phyloP scores from a whole-genome alignment of 2,113 vertebrate species.

The Hyperopisus bebe region DNA sequence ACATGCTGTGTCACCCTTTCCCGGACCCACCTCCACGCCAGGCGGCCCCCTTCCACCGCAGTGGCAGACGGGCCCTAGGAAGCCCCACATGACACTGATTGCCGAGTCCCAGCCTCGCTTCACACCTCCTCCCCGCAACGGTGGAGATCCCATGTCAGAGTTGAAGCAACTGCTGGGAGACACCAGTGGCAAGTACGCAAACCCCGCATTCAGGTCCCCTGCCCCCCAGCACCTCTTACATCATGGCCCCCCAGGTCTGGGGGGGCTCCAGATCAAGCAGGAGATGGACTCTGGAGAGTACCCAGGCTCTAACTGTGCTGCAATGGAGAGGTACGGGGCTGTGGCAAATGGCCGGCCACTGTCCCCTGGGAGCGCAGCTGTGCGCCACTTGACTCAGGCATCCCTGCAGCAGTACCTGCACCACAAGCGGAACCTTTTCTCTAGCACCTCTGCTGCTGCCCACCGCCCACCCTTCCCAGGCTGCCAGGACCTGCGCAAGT shows the following conservation, averaged over 20 bases:
- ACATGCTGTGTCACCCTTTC: constrained; percentile 57
- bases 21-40: constrained; percentile 42
- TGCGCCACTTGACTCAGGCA: constrained; percentile 82
- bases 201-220: constrained; percentile 72
- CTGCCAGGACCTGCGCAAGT: constrained; percentile 63
- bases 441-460: constrained; percentile 52
- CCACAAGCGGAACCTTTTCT: constrained; percentile 87
- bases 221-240: constrained; percentile 41
- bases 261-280: constrained; percentile 56
- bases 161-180: constrained; percentile 85
- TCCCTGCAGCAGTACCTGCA: constrained; percentile 93
- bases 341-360: constrained; percentile 51
- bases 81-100: constrained; percentile 55
- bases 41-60: constrained; percentile 45
- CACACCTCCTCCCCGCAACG: constrained; percentile 43
- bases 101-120: constrained; percentile 54
- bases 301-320: constrained; percentile 40
- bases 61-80: constrained; percentile 48
- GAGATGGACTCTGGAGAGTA: constrained; percentile 55
- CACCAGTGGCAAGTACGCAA: constrained; percentile 68
- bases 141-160: constrained; percentile 82
- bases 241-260: constrained; percentile 32
- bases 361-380: constrained; percentile 53
- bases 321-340: constrained; percentile 49
- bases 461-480: constrained; percentile 31